These are phyloP conservation scores for Drosophila kanekoi DNA, from an alignment of 2,888 invertebrate genomes.

Conservation along the genomic window DNA sequence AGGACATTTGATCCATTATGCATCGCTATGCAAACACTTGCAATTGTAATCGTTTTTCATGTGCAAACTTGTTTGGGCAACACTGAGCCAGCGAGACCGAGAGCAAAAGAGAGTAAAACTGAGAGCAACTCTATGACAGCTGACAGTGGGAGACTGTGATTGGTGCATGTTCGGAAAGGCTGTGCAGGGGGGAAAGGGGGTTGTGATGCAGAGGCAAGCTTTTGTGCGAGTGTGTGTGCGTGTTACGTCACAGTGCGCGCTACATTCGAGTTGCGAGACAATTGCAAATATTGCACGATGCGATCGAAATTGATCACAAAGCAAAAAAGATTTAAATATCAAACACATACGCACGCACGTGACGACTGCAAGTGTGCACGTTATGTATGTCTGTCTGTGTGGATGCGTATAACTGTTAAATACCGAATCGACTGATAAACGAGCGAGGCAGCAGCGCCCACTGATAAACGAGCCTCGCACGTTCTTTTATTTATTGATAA, in stretches of 20 bases:
- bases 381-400: constrained; percentile 5
- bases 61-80: constrained; percentile 24
- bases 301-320: constrained; percentile 48
- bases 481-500: constrained; percentile 54
- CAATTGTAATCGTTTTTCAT: constrained; percentile 4
- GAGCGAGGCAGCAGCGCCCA: constrained; percentile 5
- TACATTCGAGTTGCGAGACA: constrained; percentile 39
- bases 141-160: constrained; percentile 24
- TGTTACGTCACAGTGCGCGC: constrained; percentile 51
- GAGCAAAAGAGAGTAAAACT: neutral
- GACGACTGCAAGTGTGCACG: neutral
- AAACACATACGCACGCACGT: constrained; percentile 26
- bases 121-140: constrained; percentile 13
- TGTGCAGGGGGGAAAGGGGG: neutral
- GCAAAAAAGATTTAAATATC: constrained; percentile 32
- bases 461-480: constrained; percentile 39
- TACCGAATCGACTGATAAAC: constrained; percentile 44
- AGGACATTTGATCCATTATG: constrained; percentile 19
- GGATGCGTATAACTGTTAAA: constrained; percentile 33
- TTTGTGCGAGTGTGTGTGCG: constrained; percentile 7
- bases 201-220: neutral
- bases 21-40: constrained; percentile 23
- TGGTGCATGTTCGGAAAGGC: constrained; percentile 28
- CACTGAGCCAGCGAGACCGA: constrained; percentile 6
- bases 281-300: constrained; percentile 38